phyloP scores from a whole-genome alignment of 2,113 vertebrate species.

The Mola mola region DNA sequence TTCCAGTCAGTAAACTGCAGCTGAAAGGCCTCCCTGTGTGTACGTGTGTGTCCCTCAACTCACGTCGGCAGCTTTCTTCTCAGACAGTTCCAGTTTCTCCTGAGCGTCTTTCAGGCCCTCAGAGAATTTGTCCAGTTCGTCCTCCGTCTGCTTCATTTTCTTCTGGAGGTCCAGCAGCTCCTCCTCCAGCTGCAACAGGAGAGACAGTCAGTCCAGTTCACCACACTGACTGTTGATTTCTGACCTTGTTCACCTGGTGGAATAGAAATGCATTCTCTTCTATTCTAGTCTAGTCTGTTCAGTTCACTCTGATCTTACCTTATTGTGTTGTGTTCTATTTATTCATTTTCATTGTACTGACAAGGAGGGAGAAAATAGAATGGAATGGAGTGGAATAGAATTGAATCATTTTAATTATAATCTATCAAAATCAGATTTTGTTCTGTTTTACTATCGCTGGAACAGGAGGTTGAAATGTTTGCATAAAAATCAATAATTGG shows the following conservation, averaged over 20 bases:
- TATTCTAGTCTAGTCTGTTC: background rate
- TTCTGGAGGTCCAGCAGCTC: conserved; percentile 91
- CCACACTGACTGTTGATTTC: background rate
- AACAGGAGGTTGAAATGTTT: no score
- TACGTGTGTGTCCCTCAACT: conserved; percentile 57
- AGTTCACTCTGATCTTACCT: background rate
- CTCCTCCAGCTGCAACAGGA: conserved; percentile 85
- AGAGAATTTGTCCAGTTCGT: conserved; percentile 87
- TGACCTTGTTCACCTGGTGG: background rate
- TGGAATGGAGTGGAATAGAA: no score
- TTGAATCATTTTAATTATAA: no score
- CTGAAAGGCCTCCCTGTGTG: background rate
- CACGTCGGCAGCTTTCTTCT: conserved; percentile 92
- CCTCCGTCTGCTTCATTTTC: conserved; percentile 88
- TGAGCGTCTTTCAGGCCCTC: conserved; percentile 91
- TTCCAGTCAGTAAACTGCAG: conserved; percentile 1
- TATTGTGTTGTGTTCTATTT: no score
- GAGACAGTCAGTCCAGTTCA: conserved; percentile 15
- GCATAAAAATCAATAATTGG: no score
- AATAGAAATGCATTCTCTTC: background rate
- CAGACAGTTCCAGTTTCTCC: conserved; percentile 91
- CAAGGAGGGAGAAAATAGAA: no score
- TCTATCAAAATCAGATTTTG: no score
- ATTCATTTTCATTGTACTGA: no score
- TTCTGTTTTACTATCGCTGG: no score